phyloP scores from a whole-genome alignment of 2,888 invertebrate genomes.

The Coecobrya sp. region DNA sequence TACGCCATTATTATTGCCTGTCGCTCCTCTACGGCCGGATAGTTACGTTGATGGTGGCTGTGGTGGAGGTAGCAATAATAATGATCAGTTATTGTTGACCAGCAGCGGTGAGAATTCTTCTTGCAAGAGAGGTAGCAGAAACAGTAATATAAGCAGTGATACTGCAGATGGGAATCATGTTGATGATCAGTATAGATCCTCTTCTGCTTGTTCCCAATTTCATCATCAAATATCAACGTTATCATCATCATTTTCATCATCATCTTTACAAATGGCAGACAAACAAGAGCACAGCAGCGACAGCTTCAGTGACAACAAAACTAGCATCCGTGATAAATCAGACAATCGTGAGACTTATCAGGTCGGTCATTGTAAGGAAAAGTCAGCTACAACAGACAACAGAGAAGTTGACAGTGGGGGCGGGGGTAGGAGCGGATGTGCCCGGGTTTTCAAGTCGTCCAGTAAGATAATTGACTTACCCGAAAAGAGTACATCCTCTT shows the following conservation, averaged over 20 bases:
- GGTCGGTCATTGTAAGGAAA: conserved; percentile 73
- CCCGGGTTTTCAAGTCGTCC: conserved; percentile 64
- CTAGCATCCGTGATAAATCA: conserved; percentile 69
- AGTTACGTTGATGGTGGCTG: neutral
- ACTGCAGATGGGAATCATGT: conserved; percentile 67
- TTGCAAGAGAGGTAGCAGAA: neutral
- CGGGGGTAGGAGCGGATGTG: neutral
- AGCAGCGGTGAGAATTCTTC: neutral
- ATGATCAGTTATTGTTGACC: conserved; percentile 15
- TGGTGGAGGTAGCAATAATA: neutral
- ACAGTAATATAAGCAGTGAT: neutral
- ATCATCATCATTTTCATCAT: conserved; percentile 34
- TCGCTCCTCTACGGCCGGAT: neutral
- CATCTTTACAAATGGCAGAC: conserved; percentile 59
- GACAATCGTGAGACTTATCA: conserved; percentile 74
- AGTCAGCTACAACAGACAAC: conserved; percentile 50
- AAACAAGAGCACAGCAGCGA: conserved; percentile 18
- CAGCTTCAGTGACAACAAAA: conserved; percentile 23
- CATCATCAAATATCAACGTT: conserved; percentile 23
- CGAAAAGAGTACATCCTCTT: conserved; percentile 43
- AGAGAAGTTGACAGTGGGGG: conserved; percentile 46
- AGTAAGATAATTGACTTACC: conserved; percentile 76
- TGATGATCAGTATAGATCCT: conserved; percentile 38
- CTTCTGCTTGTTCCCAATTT: conserved; percentile 61
- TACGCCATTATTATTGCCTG: neutral